These are phyloP conservation scores for Dolomedes plantarius DNA, from an alignment of 2,888 invertebrate species.

Conservation along the genomic window DNA sequence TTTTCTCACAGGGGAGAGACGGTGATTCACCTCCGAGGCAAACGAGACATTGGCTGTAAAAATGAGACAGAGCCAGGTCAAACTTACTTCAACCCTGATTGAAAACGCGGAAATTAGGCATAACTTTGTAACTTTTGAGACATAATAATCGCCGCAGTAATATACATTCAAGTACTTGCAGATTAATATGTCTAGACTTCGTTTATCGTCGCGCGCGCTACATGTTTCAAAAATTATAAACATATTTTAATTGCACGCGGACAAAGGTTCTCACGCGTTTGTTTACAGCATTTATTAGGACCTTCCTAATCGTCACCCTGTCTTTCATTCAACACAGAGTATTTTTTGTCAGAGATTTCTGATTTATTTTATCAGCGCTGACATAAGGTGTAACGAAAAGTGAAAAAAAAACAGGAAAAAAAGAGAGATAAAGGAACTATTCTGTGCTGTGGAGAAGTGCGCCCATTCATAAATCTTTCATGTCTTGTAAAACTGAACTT, in stretches of 20 bases:
- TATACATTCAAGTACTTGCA: slow-evolving; percentile 31
- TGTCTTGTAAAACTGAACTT: too few species aligned
- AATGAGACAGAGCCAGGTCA: background rate
- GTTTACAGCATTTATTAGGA: background rate
- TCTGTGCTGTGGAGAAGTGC: too few species aligned
- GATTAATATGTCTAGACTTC: slow-evolving; percentile 60
- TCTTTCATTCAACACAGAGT: slow-evolving; percentile 35
- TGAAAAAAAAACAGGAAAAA: too few species aligned
- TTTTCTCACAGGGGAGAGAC: too few species aligned
- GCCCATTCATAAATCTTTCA: too few species aligned
- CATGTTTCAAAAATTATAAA: slow-evolving; percentile 49
- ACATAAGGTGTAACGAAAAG: slow-evolving; percentile 6
- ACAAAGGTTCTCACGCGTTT: background rate
- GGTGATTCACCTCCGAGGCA: too few species aligned
- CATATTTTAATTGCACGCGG: slow-evolving; percentile 21
- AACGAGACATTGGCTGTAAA: background rate
- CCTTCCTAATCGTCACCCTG: slow-evolving; percentile 32
- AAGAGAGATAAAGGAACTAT: too few species aligned
- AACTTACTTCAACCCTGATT: background rate
- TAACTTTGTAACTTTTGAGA: slow-evolving; percentile 14
- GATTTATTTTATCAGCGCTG: slow-evolving; percentile 40
- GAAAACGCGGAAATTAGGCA: background rate
- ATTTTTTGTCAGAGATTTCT: slow-evolving; percentile 24
- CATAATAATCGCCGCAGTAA: slow-evolving; percentile 40
- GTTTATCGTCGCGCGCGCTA: slow-evolving; percentile 29